phyloP scores from a whole-genome alignment of 2,797 vertebrate species.

The Trachurus trachurus region DNA sequence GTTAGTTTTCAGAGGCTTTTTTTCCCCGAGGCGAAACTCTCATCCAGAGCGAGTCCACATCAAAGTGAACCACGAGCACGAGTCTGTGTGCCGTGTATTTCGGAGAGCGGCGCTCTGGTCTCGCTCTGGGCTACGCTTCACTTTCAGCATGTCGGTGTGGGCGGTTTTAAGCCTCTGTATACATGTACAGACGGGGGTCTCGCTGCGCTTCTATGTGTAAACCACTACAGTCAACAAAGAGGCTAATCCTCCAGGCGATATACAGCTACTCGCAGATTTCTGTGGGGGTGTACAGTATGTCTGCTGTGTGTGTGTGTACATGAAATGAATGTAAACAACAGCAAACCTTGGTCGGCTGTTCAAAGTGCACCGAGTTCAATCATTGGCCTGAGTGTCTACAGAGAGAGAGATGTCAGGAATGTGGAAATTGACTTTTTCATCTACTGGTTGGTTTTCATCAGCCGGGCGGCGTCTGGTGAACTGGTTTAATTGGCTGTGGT shows the following conservation, averaged over 20 bases:
- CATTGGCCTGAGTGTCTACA: conserved; percentile 31
- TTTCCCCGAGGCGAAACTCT: conserved; percentile 58
- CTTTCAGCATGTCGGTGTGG: conserved; percentile 65
- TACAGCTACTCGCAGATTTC: conserved; percentile 51
- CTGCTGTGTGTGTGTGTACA: conserved; percentile 47
- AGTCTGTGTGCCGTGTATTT: conserved; percentile 32
- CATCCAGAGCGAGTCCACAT: conserved; percentile 71
- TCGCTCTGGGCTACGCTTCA: conserved; percentile 60
- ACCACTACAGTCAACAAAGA: conserved; percentile 76
- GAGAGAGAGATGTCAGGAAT: conserved; percentile 17
- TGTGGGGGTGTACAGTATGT: conserved; percentile 62
- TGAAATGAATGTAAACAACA: conserved; percentile 45
- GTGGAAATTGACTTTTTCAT: conserved; percentile 31
- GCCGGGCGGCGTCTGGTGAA: not conserved
- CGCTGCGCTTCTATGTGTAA: conserved; percentile 61
- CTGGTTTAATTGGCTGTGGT: not conserved
- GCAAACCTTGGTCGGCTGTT: conserved; percentile 43
- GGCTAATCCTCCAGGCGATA: conserved; percentile 73
- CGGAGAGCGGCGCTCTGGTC: conserved; percentile 47
- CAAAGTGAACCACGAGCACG: conserved; percentile 57
- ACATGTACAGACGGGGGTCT: conserved; percentile 58
- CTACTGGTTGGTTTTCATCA: conserved; percentile 24
- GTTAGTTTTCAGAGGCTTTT: conserved; percentile 66
- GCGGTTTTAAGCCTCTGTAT: conserved; percentile 71
- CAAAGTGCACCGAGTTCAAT: conserved; percentile 62